These are phyloP conservation scores for Coryphaenoides rupestris DNA, from an alignment of 2,113 vertebrate genomes.

Conservation along the genomic window DNA sequence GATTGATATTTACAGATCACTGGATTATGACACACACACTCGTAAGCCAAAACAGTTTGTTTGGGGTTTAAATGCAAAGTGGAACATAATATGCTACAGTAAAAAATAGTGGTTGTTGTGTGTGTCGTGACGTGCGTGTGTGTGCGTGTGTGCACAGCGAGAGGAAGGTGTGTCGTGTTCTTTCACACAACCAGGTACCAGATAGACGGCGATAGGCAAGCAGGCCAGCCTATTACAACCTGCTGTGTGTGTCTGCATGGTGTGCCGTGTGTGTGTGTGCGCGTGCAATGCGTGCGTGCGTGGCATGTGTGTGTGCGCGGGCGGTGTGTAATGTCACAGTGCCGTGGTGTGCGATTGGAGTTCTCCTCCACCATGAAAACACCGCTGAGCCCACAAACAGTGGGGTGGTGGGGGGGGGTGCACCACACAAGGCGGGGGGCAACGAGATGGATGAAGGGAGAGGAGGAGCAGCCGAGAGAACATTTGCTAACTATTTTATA, in stretches of 20 bases:
- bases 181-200: conserved; percentile 3
- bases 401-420: too few relatives aligned
- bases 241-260: not conserved
- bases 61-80: not conserved
- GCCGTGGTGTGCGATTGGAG: conserved; percentile 29
- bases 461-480: not conserved
- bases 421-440: conserved; percentile 22
- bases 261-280: too few relatives aligned
- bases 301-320: conserved; percentile 19
- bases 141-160: not conserved
- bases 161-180: conserved; percentile 12
- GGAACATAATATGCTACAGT: not conserved
- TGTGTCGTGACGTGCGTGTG: not conserved
- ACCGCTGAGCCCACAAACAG: conserved; percentile 46
- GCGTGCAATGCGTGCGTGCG: not conserved
- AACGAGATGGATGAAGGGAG: not conserved
- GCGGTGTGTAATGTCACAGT: conserved; percentile 47
- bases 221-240: not conserved
- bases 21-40: too few relatives aligned
- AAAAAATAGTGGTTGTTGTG: not conserved
- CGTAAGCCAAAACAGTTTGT: too few relatives aligned
- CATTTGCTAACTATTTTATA: not conserved
- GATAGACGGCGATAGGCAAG: too few relatives aligned
- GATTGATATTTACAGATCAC: too few relatives aligned
- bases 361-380: conserved; percentile 46